phyloP scores from a whole-genome alignment of 2,888 invertebrate genomes.

The Seladonia tumulorum region DNA sequence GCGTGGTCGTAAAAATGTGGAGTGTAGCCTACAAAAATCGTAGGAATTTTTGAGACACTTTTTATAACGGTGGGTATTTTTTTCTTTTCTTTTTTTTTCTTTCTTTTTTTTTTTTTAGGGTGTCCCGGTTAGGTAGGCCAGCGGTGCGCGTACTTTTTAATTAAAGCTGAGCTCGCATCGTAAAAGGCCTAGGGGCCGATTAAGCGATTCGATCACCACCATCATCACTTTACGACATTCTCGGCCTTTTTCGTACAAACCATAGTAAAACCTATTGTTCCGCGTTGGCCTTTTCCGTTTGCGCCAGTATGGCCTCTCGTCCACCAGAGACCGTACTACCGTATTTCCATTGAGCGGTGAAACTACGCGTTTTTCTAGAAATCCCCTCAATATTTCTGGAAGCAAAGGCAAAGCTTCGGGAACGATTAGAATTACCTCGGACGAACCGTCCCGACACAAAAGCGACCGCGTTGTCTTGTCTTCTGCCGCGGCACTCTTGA shows the following conservation, averaged over 20 bases:
- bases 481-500: not conserved
- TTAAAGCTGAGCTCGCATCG: slow-evolving; percentile 40
- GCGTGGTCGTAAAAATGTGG: slow-evolving; percentile 37
- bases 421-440: slow-evolving; percentile 13
- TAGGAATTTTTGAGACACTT: slow-evolving; percentile 47
- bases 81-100: no score
- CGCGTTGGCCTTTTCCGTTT: slow-evolving; percentile 13
- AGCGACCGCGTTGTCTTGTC: not conserved
- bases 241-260: slow-evolving; percentile 50
- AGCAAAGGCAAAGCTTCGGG: slow-evolving; percentile 16
- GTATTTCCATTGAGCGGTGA: slow-evolving; percentile 1
- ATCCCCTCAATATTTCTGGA: slow-evolving; percentile 21
- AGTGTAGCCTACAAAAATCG: not conserved
- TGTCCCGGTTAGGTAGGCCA: not conserved
- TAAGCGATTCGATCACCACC: slow-evolving; percentile 60
- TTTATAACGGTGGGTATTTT: slow-evolving; percentile 41
- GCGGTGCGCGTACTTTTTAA: slow-evolving; percentile 40
- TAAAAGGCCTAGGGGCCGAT: slow-evolving; percentile 49
- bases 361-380: slow-evolving; percentile 33
- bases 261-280: slow-evolving; percentile 36
- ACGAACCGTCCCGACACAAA: not conserved
- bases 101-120: slow-evolving; percentile 25
- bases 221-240: slow-evolving; percentile 69
- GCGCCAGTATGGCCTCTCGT: not conserved
- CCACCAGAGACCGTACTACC: not conserved